phyloP scores from a whole-genome alignment of 2,888 invertebrate species.

The Phalera bucephala region DNA sequence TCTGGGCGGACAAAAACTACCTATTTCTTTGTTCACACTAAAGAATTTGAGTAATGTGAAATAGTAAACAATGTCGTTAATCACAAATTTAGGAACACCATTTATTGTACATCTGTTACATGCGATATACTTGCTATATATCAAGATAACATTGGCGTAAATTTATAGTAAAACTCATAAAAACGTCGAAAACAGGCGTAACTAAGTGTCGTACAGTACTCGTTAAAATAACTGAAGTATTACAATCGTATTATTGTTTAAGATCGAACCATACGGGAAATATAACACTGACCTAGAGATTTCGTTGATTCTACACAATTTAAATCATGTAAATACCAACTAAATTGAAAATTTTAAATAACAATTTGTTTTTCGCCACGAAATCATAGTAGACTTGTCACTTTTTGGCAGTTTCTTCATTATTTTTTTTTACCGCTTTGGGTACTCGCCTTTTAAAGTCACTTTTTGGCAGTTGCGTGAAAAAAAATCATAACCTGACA shows the following conservation, averaged over 20 bases:
- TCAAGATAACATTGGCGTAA: not conserved
- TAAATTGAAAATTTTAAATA: conserved; percentile 11
- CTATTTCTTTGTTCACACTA: too few species aligned
- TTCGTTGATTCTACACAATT: conserved; percentile 4
- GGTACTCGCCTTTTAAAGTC: too few species aligned
- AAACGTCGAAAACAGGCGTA: not conserved
- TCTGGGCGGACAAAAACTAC: too few species aligned
- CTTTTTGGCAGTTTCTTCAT: conserved; percentile 12
- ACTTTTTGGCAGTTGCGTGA: not conserved
- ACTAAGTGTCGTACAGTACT: not conserved
- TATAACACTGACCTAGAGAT: conserved; percentile 15
- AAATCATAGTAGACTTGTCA: conserved; percentile 50
- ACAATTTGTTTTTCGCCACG: conserved; percentile 50
- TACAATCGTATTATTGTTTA: not conserved
- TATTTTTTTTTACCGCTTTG: too few species aligned
- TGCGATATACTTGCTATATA: not conserved
- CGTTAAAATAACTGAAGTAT: not conserved
- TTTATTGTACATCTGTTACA: not conserved
- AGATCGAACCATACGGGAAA: not conserved
- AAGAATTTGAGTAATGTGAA: too few species aligned
- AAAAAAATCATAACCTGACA: too few species aligned
- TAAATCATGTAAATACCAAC: conserved; percentile 11
- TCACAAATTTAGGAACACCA: not conserved
- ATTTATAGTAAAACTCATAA: conserved; percentile 3
- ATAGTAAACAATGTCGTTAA: too few species aligned